phyloP scores from a whole-genome alignment of 2,888 invertebrate species.

The Campopleginae sp. region DNA sequence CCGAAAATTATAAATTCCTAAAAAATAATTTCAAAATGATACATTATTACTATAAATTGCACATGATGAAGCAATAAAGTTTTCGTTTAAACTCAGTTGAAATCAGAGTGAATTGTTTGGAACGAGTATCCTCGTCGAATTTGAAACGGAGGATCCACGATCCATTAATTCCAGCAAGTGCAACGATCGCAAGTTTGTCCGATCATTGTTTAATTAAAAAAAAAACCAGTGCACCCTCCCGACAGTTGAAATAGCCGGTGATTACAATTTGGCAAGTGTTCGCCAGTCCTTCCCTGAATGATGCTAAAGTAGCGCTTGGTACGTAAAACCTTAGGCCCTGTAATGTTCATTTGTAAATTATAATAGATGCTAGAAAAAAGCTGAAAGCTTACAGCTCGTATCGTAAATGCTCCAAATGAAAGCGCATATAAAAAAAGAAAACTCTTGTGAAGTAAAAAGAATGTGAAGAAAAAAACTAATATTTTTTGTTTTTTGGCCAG shows the following conservation, averaged over 20 bases:
- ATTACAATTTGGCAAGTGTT: background rate
- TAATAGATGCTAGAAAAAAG: background rate
- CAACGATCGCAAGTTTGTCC: background rate
- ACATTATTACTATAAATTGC: background rate
- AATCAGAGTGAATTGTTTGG: background rate
- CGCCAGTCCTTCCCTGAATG: background rate
- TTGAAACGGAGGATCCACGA: background rate
- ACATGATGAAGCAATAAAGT: background rate
- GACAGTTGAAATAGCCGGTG: background rate
- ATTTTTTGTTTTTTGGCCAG: conserved; percentile 66
- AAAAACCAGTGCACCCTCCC: background rate
- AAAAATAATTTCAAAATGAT: too few relatives aligned
- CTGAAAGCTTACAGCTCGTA: conserved; percentile 10
- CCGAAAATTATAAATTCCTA: too few relatives aligned
- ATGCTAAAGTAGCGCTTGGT: conserved; percentile 15
- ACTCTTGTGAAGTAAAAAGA: background rate
- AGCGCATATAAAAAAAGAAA: background rate
- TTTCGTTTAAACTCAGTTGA: background rate
- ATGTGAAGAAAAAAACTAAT: conserved; percentile 10
- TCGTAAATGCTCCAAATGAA: background rate
- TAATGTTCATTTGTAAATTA: background rate
- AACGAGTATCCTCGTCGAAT: background rate
- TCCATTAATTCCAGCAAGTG: background rate
- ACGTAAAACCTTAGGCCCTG: background rate
- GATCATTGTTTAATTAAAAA: background rate